Percentiles rank a stretch among this genome's conserved stretches.
These are phyloP conservation scores for Yponomeuta sedellus DNA, from an alignment of 2,888 invertebrate genomes.

Conservation along the genomic window DNA sequence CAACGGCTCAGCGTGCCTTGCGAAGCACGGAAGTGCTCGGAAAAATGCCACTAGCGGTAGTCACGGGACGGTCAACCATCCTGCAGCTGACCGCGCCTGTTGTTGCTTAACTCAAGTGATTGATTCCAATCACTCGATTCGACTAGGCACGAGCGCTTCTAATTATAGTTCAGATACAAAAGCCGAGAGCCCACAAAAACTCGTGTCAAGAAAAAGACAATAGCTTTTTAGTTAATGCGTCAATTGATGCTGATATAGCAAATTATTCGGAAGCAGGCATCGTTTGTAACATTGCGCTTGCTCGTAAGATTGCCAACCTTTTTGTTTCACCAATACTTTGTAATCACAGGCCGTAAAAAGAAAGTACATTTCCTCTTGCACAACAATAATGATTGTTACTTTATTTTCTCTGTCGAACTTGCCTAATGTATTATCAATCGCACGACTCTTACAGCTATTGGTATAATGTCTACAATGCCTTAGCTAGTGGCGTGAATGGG, in stretches of 20 bases:
- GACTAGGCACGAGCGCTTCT: too few species aligned
- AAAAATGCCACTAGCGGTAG: too few species aligned
- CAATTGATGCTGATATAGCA: background rate
- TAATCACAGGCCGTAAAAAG: conserved; percentile 5
- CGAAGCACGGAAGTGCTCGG: too few species aligned
- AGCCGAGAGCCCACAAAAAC: background rate
- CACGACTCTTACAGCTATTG: background rate
- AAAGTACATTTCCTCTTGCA: conserved; percentile 15
- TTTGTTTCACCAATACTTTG: conserved; percentile 4
- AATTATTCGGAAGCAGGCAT: background rate
- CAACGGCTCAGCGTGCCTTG: too few species aligned
- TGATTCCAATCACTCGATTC: too few species aligned
- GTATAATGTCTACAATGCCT: background rate
- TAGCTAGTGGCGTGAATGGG: background rate
- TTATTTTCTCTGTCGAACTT: conserved; percentile 1
- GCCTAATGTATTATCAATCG: background rate
- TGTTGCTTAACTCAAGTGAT: too few species aligned
- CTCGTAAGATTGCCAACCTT: conserved; percentile 1
- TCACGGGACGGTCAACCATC: too few species aligned
- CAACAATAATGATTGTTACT: conserved; percentile 1
- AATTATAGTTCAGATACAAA: background rate
- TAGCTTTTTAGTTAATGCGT: background rate
- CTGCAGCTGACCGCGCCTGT: too few species aligned
- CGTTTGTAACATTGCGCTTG: background rate
- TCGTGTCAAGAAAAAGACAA: background rate